Evolutionary conservation across 1,140 invertebrate genomes (phyloP).

Genomic region (Lineus longissimus): DNA sequence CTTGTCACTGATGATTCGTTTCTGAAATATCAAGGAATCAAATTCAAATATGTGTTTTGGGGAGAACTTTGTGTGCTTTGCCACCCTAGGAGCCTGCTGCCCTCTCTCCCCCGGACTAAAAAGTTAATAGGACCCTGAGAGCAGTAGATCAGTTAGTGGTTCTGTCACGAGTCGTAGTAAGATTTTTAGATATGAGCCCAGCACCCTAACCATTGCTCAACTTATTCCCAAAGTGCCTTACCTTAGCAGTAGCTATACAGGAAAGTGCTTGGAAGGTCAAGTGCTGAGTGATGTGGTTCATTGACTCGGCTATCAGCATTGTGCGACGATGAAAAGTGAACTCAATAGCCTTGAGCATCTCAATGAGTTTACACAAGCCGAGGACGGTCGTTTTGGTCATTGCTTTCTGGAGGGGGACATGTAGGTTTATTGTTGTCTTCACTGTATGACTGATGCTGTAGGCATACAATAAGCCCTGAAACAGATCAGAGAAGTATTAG

Average conservation of each 20-base stretch:
- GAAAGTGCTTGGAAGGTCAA: slow-evolving; percentile 64
- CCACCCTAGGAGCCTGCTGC: not conserved
- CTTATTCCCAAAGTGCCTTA: slow-evolving; percentile 35
- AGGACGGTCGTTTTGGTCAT: slow-evolving; percentile 74
- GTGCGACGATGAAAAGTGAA: slow-evolving; percentile 63
- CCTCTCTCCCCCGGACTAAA: not conserved
- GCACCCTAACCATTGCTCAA: too few species aligned
- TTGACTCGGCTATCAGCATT: slow-evolving; percentile 59
- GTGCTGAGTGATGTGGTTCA: slow-evolving; percentile 68
- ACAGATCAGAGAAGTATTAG: not conserved
- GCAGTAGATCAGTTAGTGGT: not conserved
- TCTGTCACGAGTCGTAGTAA: too few species aligned
- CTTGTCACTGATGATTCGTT: slow-evolving; percentile 59
- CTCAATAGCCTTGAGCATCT: slow-evolving; percentile 75
- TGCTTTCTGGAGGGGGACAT: slow-evolving; percentile 69
- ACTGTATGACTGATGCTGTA: slow-evolving; percentile 58
- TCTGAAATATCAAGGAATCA: slow-evolving; percentile 46
- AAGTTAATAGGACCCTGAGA: not conserved
- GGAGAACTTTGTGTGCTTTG: not conserved
- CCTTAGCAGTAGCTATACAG: slow-evolving; percentile 60
- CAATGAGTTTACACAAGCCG: slow-evolving; percentile 73
- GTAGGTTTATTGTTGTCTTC: slow-evolving; percentile 72
- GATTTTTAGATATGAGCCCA: not conserved
- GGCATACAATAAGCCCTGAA: slow-evolving; percentile 62
- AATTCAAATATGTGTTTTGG: slow-evolving; percentile 13